Evolutionary conservation across 2,113 vertebrate species (phyloP), one percentile per base, ranked within the genome.

Genomic region (Brachionichthys hirsutus): DNA sequence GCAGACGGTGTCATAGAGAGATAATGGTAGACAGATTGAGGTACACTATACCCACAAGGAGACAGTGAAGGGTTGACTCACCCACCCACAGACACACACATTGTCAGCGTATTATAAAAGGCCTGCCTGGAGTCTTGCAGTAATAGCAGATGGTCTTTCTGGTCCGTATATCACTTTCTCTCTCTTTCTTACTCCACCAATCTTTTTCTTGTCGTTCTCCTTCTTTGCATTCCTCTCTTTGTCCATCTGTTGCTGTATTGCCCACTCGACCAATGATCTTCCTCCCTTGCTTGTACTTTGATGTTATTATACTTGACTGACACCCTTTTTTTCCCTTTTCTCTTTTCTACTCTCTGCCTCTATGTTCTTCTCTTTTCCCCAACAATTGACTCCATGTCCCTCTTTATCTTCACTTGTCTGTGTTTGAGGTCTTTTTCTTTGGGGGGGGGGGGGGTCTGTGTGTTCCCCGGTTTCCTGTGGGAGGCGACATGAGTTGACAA

Each of bases 401-500:
- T 13, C 11, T 36, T 15, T 34, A 12, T 49, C 46, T 11, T 56
- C 12, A 42, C 61, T 66, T 36, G 60, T 44, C 62, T 60, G 53
- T 24, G 30, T 69, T 54, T 64, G 55, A 77, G 72, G 34, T 47
- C 41, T 18, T 42, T 55, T 69, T 73, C 57, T 22, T 4, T 30
- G 24, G 24, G 24, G 24, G 24, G 24, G 24, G 24, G 4, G 24
- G 54, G 62, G 60, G 51, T 13, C 52, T 22, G 53, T 55, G 56
- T 63, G 48, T 67, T 47, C 70, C 47, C 51, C 16, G 54, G 53
- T 55, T 67, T 78, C 75, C 72, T 67, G 58, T 60, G 72, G 75
- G 79, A 83, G 66, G 62, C 77, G 66, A 79, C 69, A 70, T 70
- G 65, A 82, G 67, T 81, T 77, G 76, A 78, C 82, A 71, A 78